These are phyloP conservation scores for Tenthredo livida DNA, from an alignment of 2,888 invertebrate genomes.

Conservation along the genomic window DNA sequence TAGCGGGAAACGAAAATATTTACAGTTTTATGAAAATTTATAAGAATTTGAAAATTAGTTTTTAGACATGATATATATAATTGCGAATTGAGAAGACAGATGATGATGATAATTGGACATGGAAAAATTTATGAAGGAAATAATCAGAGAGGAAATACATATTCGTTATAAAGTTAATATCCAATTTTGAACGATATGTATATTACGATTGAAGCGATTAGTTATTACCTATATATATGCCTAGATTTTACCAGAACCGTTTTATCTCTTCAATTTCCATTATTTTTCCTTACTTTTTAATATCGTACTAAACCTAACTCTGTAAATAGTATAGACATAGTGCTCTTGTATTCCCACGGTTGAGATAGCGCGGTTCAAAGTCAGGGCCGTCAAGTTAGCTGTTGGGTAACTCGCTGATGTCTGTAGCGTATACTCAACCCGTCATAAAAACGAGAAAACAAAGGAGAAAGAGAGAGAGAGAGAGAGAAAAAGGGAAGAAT, in stretches of 20 bases:
- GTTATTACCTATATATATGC: not conserved
- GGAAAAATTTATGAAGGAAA: not conserved
- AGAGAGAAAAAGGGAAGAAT: not conserved
- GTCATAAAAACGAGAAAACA: not conserved
- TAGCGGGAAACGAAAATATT: not conserved
- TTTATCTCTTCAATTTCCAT: not conserved
- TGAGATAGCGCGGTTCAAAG: slow-evolving; percentile 64
- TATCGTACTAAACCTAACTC: slow-evolving; percentile 43
- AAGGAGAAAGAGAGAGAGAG: not conserved
- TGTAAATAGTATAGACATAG: slow-evolving; percentile 51
- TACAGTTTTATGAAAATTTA: slow-evolving; percentile 14
- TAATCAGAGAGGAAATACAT: not conserved
- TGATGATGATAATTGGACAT: not conserved
- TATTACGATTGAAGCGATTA: not conserved
- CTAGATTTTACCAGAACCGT: not conserved
- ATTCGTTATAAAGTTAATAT: not conserved
- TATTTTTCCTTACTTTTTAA: not conserved
- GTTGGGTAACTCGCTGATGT: slow-evolving; percentile 47
- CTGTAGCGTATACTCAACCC: slow-evolving; percentile 5
- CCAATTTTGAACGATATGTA: not conserved
- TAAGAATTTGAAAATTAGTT: not conserved
- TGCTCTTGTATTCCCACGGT: slow-evolving; percentile 67
- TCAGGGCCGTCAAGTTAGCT: slow-evolving; percentile 64
- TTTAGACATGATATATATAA: not conserved
- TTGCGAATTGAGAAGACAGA: not conserved